A percentile compares a stretch with the other conserved stretches of the same genome.
phyloP scores from a whole-genome alignment of 2,888 invertebrate species.

The Coleophora deauratella region DNA sequence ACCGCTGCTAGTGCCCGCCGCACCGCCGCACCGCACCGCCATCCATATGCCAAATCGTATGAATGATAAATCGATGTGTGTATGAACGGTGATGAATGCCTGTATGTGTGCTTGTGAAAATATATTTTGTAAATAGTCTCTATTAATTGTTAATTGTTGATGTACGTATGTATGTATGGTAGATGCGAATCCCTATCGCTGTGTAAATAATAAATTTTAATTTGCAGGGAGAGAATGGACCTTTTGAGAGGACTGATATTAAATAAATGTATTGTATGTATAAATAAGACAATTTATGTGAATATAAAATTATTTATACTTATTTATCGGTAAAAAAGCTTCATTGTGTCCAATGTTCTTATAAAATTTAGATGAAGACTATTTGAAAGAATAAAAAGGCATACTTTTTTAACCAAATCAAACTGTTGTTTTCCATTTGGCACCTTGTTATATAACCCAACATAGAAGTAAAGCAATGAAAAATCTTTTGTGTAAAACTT shows the following conservation, averaged over 20 bases:
- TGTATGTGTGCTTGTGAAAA: slow-evolving; percentile 49
- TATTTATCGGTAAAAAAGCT: slow-evolving; percentile 75
- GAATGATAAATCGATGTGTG: slow-evolving; percentile 46
- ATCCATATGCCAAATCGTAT: slow-evolving; percentile 70
- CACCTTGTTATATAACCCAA: neutral
- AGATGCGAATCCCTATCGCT: slow-evolving; percentile 73
- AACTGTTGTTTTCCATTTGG: slow-evolving; percentile 36
- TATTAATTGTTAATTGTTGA: slow-evolving; percentile 75
- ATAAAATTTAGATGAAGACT: slow-evolving; percentile 75
- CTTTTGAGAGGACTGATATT: slow-evolving; percentile 75
- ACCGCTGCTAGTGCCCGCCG: slow-evolving; percentile 55
- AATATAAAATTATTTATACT: slow-evolving; percentile 75
- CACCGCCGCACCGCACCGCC: slow-evolving; percentile 29
- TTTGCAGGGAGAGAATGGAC: slow-evolving; percentile 74
- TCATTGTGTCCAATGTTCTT: slow-evolving; percentile 75
- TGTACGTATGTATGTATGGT: slow-evolving; percentile 74
- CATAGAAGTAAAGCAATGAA: neutral
- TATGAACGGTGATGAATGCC: slow-evolving; percentile 52
- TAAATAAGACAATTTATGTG: slow-evolving; percentile 72
- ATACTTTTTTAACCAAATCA: slow-evolving; percentile 73
- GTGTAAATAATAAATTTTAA: slow-evolving; percentile 72
- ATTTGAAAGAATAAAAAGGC: slow-evolving; percentile 74
- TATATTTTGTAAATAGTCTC: slow-evolving; percentile 74
- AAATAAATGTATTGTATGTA: slow-evolving; percentile 74
- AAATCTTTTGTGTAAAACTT: slow-evolving; percentile 67